These are phyloP conservation scores for Parelbella ahira DNA, from an alignment of 2,888 invertebrate species.

Conservation along the genomic window DNA sequence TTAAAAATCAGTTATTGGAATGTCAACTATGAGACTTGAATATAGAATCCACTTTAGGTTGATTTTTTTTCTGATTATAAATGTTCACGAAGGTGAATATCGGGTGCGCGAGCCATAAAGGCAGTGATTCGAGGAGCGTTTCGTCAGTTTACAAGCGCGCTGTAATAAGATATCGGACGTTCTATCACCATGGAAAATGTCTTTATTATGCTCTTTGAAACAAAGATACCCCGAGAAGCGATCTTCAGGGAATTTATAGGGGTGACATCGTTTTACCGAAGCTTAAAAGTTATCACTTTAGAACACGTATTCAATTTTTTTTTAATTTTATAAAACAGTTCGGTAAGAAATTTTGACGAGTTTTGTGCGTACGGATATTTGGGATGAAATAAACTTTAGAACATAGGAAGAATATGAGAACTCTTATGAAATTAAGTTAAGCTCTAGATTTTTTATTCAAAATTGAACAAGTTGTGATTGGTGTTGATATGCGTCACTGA, in stretches of 20 bases:
- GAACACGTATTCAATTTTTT: too few species aligned
- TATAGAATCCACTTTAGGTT: slow-evolving; percentile 37
- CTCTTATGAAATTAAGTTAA: too few species aligned
- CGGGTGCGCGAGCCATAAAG: slow-evolving; percentile 57
- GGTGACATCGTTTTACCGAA: slow-evolving; percentile 6
- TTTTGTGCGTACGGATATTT: too few species aligned
- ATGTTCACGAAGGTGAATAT: slow-evolving; percentile 58
- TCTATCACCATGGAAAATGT: slow-evolving; percentile 61
- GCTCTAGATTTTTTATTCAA: too few species aligned
- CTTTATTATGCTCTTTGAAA: slow-evolving; percentile 53
- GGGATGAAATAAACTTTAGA: too few species aligned
- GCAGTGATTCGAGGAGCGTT: slow-evolving; percentile 65
- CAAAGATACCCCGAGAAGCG: slow-evolving; percentile 31
- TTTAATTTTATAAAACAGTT: too few species aligned
- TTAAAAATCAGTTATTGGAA: slow-evolving; percentile 24
- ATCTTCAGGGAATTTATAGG: slow-evolving; percentile 15
- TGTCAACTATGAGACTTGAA: slow-evolving; percentile 31
- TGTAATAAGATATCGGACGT: slow-evolving; percentile 68
- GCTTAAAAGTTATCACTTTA: too few species aligned
- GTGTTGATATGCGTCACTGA: too few species aligned
- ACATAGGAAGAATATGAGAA: too few species aligned
- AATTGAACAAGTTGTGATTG: too few species aligned
- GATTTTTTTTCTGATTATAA: slow-evolving; percentile 33
- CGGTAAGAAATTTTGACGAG: too few species aligned
- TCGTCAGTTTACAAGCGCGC: slow-evolving; percentile 64